Evolutionary conservation across 2,113 vertebrate species (phyloP).

Genomic region (Dinomys branickii): DNA sequence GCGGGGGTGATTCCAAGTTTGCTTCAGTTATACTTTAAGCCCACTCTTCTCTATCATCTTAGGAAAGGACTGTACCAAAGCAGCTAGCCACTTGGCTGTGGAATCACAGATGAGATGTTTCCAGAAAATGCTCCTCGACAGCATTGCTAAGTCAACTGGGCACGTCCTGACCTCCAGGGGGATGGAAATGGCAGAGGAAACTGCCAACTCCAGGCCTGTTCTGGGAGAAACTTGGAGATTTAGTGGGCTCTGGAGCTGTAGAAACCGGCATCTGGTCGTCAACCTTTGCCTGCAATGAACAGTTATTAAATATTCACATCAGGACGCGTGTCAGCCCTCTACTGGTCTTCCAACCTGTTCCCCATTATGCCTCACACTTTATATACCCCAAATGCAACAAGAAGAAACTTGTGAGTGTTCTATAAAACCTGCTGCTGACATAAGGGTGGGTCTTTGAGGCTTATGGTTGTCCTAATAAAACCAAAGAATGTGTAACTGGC

Average conservation of each 20-base stretch:
- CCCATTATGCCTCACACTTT: slow-evolving; percentile 76
- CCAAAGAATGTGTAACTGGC: slow-evolving; percentile 86
- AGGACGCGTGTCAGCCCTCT: slow-evolving; percentile 56
- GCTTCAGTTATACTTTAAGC: slow-evolving; percentile 64
- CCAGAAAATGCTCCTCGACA: slow-evolving; percentile 45
- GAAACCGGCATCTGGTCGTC: slow-evolving; percentile 65
- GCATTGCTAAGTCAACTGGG: not conserved
- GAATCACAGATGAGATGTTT: not conserved
- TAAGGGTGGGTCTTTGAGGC: slow-evolving; percentile 83
- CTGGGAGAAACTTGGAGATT: slow-evolving; percentile 53
- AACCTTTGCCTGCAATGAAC: slow-evolving; percentile 72
- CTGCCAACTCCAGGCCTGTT: not conserved
- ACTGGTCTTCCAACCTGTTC: slow-evolving; percentile 79
- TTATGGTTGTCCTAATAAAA: slow-evolving; percentile 88
- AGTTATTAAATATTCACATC: slow-evolving; percentile 78
- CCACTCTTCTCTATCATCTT: slow-evolving; percentile 52
- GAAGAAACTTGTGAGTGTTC: slow-evolving; percentile 83
- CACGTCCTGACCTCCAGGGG: slow-evolving; percentile 13
- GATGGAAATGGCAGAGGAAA: not conserved
- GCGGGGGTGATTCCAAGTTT: not conserved
- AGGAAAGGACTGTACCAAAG: slow-evolving; percentile 49
- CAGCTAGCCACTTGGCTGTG: slow-evolving; percentile 8
- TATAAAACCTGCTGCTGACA: slow-evolving; percentile 83
- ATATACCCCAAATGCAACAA: slow-evolving; percentile 82
- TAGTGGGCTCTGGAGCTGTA: slow-evolving; percentile 41